Base-by-base conservation (phyloP, 1,140 invertebrate genomes). In the Sycophaga agraensis region DNA sequence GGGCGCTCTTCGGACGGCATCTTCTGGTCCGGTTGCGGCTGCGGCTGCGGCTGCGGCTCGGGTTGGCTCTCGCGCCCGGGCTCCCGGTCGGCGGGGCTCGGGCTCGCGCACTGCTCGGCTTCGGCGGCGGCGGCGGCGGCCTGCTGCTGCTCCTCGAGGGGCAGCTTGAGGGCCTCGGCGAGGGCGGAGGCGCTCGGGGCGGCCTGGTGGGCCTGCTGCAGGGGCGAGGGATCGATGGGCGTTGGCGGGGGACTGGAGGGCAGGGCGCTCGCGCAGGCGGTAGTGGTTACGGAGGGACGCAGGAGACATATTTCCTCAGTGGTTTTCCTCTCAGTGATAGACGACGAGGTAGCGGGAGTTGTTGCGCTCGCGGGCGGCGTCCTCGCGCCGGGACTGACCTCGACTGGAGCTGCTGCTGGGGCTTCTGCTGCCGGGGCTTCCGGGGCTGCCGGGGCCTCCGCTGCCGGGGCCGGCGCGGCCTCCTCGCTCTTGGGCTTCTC, bases 251-350 rank as follows among this genome's bases (percentile, higher is more conserved):
- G 79, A 72, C 78, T 80, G 63, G 77, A 78, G 55, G 79, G 62
- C 45, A 37, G 22, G 43, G 45, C 53, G 34, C n/a, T 45, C 22
- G 37, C 11, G 50, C 46, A 12, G 37, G 40, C 19, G 49, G 11
- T n/a, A 8, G 17, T 11, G 48, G 50, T 17, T 4, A 42, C 19
- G 34, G 43, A 24, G 19, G 24, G 72, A 74, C 51, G 74, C 72
- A 46, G 58, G 57, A 59, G 57, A n/a, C 57, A 17, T 17, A 26
- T 51, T 45, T 81, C 79, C 76, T 79, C 78, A 77, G 70, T 79
- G 77, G 79, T 75, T 78, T 78, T 78, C 75, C 74, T 81, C 78
- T 78, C 77, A 79, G 75, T 78, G 73, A 77, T 73, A 79, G 78
- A 79, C 73, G 79, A 69, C 72, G 50, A 26, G 22, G 55, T 59